Conservation (phyloP, 2,113 vertebrate genomes). For the Prionailurus viverrinus region DNA sequence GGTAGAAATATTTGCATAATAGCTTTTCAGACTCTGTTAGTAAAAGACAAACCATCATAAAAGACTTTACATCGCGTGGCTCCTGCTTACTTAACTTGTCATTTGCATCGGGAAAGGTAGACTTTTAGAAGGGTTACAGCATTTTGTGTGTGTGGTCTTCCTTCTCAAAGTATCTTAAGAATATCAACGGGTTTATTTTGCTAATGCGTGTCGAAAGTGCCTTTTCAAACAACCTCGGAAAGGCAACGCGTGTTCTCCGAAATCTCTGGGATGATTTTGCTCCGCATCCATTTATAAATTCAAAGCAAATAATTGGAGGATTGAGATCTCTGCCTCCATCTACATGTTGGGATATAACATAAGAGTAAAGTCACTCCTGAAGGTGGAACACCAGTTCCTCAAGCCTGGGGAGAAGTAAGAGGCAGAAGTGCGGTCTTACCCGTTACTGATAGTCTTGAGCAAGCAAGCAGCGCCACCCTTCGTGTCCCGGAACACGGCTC, state of each 20-base stretch:
- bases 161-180: constrained; percentile 52
- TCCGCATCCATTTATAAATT: constrained; percentile 20
- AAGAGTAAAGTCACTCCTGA: not conserved
- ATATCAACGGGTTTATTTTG: constrained; percentile 58
- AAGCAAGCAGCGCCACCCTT: not conserved
- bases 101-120: constrained; percentile 25
- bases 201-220: not conserved
- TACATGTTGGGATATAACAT: not conserved
- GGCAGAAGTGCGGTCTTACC: fast-evolving
- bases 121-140: constrained; percentile 38
- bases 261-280: not conserved
- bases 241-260: not conserved
- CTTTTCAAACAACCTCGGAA: not conserved
- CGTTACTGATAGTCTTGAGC: not conserved
- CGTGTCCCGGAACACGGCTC: no score
- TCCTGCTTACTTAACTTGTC: constrained; percentile 64
- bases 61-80: constrained; percentile 57
- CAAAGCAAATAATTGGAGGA: not conserved
- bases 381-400: not conserved
- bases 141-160: constrained; percentile 51
- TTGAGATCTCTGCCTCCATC: not conserved
- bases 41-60: constrained; percentile 69
- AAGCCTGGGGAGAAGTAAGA: not conserved
- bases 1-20: constrained; percentile 76
- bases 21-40: constrained; percentile 71